Evolutionary conservation across 2,113 vertebrate genomes (phyloP).

Genomic region (Xenotilapia leptura): DNA sequence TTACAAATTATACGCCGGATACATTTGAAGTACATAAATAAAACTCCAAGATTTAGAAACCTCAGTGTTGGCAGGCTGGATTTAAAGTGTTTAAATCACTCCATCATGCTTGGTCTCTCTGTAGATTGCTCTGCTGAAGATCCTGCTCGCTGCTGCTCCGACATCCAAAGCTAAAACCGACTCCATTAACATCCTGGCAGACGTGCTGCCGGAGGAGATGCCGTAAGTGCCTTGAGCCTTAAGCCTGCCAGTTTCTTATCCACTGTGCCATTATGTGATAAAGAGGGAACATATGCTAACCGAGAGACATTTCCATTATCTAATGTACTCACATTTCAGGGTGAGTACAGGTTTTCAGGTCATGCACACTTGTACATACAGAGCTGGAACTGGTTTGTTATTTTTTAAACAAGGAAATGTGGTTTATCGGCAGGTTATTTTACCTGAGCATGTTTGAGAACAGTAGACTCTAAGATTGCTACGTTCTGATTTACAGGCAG

Average conservation of each 20-base stretch:
- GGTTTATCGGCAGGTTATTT: not conserved
- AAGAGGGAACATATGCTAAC: not conserved
- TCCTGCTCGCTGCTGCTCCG: constrained; percentile 92
- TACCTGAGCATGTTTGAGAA: not conserved
- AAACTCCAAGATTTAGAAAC: not conserved
- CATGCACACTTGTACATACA: not conserved
- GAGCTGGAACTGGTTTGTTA: not conserved
- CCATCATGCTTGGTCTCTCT: not conserved
- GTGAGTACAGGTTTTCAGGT: not conserved
- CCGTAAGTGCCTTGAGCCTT: constrained; percentile 78
- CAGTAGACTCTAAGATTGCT: not conserved
- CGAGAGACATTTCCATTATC: not conserved
- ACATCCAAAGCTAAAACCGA: constrained; percentile 99
- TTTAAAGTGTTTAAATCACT: not conserved
- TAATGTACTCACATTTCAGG: not conserved
- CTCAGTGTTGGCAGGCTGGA: not conserved
- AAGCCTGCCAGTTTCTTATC: not conserved
- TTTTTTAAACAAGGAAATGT: not conserved
- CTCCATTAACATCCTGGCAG: constrained; percentile 97
- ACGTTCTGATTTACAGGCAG: not conserved
- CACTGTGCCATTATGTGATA: not conserved
- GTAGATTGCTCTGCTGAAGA: constrained; percentile 95
- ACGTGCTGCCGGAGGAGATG: constrained; percentile 97
- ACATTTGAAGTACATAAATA: not conserved
- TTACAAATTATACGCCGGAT: not conserved